These are phyloP conservation scores for Neosilurus mollespiculum DNA, from an alignment of 2,797 vertebrate species.

Conservation along the genomic window DNA sequence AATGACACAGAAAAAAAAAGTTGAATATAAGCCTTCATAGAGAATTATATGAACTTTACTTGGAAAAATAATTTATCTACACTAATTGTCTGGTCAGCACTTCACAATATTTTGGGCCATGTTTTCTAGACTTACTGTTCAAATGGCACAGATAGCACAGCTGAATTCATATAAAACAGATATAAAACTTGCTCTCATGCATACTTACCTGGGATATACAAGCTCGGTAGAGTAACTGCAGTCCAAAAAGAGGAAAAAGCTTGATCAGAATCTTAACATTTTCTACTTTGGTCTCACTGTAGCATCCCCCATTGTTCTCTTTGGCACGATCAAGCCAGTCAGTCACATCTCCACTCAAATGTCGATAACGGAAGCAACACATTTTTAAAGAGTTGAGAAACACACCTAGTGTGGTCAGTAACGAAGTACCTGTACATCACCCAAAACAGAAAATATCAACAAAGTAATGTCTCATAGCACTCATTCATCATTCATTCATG, in stretches of 20 bases:
- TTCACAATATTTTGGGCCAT: neutral
- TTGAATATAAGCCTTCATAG: neutral
- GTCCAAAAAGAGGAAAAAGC: slow-evolving; percentile 84
- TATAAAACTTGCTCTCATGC: neutral
- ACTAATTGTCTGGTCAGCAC: neutral
- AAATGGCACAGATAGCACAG: neutral
- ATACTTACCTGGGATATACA: slow-evolving; percentile 83
- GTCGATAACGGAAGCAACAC: slow-evolving; percentile 67
- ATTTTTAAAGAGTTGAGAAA: slow-evolving; percentile 78
- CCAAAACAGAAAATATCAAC: neutral
- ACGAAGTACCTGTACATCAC: slow-evolving; percentile 72
- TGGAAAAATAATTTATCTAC: neutral
- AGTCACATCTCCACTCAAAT: slow-evolving; percentile 64
- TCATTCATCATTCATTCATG: neutral
- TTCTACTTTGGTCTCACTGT: slow-evolving; percentile 83
- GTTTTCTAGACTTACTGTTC: neutral
- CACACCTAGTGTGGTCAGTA: slow-evolving; percentile 77
- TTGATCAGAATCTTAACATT: slow-evolving; percentile 79
- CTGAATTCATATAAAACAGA: neutral
- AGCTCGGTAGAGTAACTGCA: slow-evolving; percentile 84
- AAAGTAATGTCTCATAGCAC: neutral
- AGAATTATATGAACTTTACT: neutral
- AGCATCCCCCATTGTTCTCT: slow-evolving; percentile 80
- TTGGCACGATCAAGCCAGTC: slow-evolving; percentile 86
- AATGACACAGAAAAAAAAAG: neutral